Base-by-base conservation (phyloP, 2,888 invertebrate genomes). In the Erannis defoliaria region DNA sequence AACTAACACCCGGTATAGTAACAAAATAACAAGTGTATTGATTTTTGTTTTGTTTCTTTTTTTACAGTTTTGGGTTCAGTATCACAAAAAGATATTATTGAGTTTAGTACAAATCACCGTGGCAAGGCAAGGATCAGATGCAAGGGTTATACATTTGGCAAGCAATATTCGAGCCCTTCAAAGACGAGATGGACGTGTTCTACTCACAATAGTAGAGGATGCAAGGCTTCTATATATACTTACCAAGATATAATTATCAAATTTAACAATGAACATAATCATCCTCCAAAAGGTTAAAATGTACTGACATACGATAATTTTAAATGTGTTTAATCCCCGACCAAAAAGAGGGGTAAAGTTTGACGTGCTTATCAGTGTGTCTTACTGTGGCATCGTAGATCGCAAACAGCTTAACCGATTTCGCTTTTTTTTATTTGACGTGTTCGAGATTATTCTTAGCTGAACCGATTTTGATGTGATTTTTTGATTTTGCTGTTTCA, bases 171-270 rank as follows among this genome's bases (percentile, higher is more conserved):
- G 0, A 29, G 12, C 0, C 50, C 61, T 3, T 0, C 16, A 0
- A 62, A 67, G 29, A 68, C 66, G 0, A 63, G 73, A 12, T 80
- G 79, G 79, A 55, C 63, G 1, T 80, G 80, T 38, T 68, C 74
- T 5, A 73, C 73, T 0, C 66, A 76, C n/a, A 61, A 70, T 10
- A 59, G 62, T 6, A 67, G 38, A 8, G 73, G 73, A 1, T 80
- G 80, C 53, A 60, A 43, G 10, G 76, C 75, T 5, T 37, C 43
- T 0, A 38, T 78, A 0, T 61, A 68, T 45, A 78, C 77, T 0
- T 12, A 67, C 0, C 55, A 68, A 0, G 53, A 73, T 42, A 21
- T 49, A 26, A 51, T 71, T 5, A 12, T 68, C 5, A 66, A 35
- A 38, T 19, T 62, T 0, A 67, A 66, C 1, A 49, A 64, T 21